Percentiles rank a stretch among this genome's conserved stretches.
These are phyloP conservation scores for Drosophila borborema DNA, from an alignment of 2,888 invertebrate species.

Conservation along the genomic window DNA sequence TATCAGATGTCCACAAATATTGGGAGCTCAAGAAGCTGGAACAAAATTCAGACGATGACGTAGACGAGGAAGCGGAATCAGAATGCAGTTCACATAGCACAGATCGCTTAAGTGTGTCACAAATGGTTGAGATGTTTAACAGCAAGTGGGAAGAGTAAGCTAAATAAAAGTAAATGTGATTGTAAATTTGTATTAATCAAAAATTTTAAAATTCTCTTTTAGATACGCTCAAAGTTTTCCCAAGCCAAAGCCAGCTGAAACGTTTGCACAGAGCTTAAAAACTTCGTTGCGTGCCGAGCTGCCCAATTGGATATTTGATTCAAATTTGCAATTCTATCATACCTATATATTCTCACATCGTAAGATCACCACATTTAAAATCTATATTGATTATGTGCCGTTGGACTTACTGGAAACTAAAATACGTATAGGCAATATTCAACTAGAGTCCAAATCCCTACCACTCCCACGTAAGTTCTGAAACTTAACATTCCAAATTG, in stretches of 20 bases:
- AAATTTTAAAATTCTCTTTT: not conserved
- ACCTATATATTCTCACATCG: constrained; percentile 54
- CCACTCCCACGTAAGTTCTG: constrained; percentile 1
- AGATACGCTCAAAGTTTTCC: constrained; percentile 13
- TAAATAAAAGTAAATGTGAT: too few relatives aligned
- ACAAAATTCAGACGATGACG: constrained; percentile 4
- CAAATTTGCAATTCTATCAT: constrained; percentile 52
- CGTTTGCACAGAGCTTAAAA: constrained; percentile 49
- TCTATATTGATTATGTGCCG: constrained; percentile 60
- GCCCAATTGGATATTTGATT: constrained; percentile 76
- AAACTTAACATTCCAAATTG: not conserved
- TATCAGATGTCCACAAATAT: constrained; percentile 63
- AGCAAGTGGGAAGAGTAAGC: constrained; percentile 34
- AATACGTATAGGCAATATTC: constrained; percentile 50
- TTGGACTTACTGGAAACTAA: constrained; percentile 45
- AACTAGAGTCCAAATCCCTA: constrained; percentile 1
- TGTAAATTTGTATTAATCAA: not conserved
- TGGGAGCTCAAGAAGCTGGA: constrained; percentile 50
- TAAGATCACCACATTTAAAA: constrained; percentile 37
- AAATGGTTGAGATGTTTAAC: constrained; percentile 31
- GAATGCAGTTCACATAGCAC: not conserved
- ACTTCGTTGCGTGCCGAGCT: constrained; percentile 26
- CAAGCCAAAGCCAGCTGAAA: not conserved
- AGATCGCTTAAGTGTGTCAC: not conserved
- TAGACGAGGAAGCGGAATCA: constrained; percentile 13